Evolutionary conservation across 2,888 invertebrate species (phyloP).

Genomic region (Perdita meconis): DNA sequence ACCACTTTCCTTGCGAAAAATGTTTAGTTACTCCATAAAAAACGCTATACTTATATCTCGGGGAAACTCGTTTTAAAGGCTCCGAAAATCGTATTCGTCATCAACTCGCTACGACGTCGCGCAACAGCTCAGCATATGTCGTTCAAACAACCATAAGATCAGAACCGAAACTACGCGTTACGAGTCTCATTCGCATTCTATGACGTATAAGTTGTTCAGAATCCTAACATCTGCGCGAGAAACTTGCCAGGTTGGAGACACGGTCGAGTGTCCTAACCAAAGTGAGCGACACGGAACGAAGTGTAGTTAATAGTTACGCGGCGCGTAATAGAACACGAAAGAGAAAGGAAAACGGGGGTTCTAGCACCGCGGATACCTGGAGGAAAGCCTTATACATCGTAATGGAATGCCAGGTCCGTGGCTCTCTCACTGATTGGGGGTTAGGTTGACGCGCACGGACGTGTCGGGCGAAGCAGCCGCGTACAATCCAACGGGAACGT

Average conservation of each 20-base stretch:
- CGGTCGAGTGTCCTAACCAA: constrained; percentile 15
- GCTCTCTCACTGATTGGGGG: constrained; percentile 67
- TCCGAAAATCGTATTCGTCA: neutral
- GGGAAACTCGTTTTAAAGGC: neutral
- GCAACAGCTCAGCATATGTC: constrained; percentile 12
- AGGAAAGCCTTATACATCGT: constrained; percentile 63
- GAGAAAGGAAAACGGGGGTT: constrained; percentile 62
- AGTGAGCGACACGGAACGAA: no score
- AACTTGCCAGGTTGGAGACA: neutral
- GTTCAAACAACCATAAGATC: neutral
- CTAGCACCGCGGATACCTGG: constrained; percentile 57
- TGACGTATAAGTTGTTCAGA: neutral
- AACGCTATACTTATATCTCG: neutral
- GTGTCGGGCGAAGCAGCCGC: constrained; percentile 36
- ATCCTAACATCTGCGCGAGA: constrained; percentile 4
- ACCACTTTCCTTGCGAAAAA: neutral
- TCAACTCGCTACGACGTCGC: neutral
- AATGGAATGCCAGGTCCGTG: constrained; percentile 63
- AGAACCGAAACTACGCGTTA: neutral
- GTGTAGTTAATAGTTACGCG: no score
- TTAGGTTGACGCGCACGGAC: constrained; percentile 69
- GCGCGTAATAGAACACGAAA: constrained; percentile 26
- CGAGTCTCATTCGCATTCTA: neutral
- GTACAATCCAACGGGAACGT: constrained; percentile 15
- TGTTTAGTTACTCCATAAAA: neutral